phyloP scores from a whole-genome alignment of 2,113 vertebrate genomes.

The Eulacestoma nigropectus region DNA sequence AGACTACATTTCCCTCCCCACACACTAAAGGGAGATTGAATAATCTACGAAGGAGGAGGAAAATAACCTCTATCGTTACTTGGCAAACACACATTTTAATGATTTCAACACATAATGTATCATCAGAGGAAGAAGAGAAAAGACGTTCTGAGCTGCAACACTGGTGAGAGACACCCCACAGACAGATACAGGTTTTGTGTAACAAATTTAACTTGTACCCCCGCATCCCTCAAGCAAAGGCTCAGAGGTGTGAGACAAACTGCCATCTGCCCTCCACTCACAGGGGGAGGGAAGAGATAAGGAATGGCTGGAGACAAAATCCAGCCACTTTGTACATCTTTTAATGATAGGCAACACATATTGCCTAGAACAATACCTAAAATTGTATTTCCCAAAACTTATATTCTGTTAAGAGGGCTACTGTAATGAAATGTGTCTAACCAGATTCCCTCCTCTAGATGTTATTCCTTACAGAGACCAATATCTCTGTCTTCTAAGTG shows the following conservation, averaged over 20 bases:
- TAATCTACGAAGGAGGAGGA: not conserved
- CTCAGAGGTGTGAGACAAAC: accelerated
- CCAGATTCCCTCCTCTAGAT: not conserved
- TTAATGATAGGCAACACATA: not conserved
- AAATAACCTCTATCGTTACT: not conserved
- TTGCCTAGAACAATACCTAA: not conserved
- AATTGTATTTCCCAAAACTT: not conserved
- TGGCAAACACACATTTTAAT: not conserved
- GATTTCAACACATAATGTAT: not conserved
- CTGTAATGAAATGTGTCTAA: not conserved
- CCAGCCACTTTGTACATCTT: not conserved
- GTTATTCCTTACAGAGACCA: not conserved
- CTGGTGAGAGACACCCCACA: not conserved
- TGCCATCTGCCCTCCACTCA: not conserved
- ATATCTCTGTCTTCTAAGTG: not conserved
- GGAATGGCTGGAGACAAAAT: not conserved
- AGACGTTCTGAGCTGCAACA: not conserved
- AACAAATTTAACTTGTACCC: not conserved
- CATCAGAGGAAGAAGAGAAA: not conserved
- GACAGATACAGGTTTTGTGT: not conserved
- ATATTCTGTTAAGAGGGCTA: not conserved
- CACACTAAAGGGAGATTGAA: not conserved
- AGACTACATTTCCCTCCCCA: not conserved
- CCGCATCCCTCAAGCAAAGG: not conserved
- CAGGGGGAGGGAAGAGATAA: not conserved